Evolutionary conservation across 2,797 vertebrate species (phyloP).

Genomic region (Psittacula echo): DNA sequence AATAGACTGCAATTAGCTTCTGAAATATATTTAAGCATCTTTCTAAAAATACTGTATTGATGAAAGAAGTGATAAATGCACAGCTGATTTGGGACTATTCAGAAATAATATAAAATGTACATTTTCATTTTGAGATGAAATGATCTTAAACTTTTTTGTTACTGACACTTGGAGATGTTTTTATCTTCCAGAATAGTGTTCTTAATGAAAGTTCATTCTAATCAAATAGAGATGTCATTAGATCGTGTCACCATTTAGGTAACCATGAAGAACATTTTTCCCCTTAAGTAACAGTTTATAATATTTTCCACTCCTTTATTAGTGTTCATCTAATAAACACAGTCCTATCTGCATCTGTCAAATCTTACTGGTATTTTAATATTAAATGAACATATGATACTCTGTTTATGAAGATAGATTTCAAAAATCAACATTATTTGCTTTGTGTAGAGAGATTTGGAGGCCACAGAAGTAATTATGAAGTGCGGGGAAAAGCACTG

Average conservation of each 20-base stretch:
- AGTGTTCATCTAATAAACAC: background rate
- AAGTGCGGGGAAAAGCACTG: background rate
- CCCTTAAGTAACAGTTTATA: background rate
- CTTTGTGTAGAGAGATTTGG: conserved; percentile 8
- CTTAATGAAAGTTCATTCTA: background rate
- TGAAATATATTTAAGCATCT: background rate
- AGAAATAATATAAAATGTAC: background rate
- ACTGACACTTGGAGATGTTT: background rate
- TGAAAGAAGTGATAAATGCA: background rate
- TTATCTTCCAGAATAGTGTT: background rate
- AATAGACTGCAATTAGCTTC: background rate
- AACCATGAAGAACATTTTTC: background rate
- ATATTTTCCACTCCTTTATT: background rate
- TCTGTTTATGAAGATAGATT: conserved; percentile 16
- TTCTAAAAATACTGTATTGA: background rate
- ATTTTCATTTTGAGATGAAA: background rate
- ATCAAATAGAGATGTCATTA: background rate
- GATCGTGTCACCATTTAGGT: background rate
- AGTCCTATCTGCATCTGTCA: background rate
- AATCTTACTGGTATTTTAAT: conserved; percentile 38
- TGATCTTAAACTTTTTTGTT: background rate
- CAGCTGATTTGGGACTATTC: background rate
- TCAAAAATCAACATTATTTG: conserved; percentile 6
- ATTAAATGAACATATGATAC: background rate
- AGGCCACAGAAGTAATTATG: conserved; percentile 46